Percentiles rank a stretch among this genome's conserved stretches.
Conservation (phyloP, 2,888 invertebrate species). For the Cabera pusaria region DNA sequence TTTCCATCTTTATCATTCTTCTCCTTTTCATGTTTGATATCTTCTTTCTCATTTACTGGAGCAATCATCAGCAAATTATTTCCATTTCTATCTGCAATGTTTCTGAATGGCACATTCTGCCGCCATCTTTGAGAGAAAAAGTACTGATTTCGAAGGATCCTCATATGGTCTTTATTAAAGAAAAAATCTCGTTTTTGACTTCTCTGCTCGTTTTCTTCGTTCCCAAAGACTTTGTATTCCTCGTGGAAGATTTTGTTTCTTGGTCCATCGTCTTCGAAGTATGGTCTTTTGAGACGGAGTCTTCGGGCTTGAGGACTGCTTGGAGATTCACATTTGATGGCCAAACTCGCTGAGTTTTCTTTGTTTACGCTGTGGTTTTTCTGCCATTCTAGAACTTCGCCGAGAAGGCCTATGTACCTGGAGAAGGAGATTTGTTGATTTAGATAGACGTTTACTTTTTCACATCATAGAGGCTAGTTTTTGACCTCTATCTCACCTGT, state of each 20-base stretch:
- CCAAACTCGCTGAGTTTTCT: constrained; percentile 67
- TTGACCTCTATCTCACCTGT: too few relatives aligned
- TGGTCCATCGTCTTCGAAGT: constrained; percentile 55
- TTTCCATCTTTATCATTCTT: constrained; percentile 40
- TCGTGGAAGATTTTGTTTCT: constrained; percentile 53
- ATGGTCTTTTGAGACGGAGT: constrained; percentile 62
- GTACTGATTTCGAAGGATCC: constrained; percentile 64
- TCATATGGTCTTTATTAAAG: constrained; percentile 66
- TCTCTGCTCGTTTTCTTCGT: constrained; percentile 72
- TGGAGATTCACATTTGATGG: constrained; percentile 81
- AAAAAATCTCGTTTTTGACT: constrained; percentile 51
- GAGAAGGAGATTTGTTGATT: too few relatives aligned
- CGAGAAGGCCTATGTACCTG: constrained; percentile 94
- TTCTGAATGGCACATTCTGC: constrained; percentile 73
- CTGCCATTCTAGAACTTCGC: constrained; percentile 96
- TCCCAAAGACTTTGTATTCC: constrained; percentile 56
- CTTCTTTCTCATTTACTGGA: constrained; percentile 68
- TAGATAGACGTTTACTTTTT: too few relatives aligned
- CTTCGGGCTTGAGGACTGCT: constrained; percentile 62
- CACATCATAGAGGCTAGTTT: too few relatives aligned
- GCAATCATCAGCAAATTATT: constrained; percentile 88
- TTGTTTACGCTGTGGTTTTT: constrained; percentile 79
- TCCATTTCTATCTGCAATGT: constrained; percentile 82
- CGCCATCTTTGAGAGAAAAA: constrained; percentile 68
- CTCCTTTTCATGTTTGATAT: constrained; percentile 36